phyloP scores from a whole-genome alignment of 2,113 vertebrate species.

The Henicopernis longicauda region DNA sequence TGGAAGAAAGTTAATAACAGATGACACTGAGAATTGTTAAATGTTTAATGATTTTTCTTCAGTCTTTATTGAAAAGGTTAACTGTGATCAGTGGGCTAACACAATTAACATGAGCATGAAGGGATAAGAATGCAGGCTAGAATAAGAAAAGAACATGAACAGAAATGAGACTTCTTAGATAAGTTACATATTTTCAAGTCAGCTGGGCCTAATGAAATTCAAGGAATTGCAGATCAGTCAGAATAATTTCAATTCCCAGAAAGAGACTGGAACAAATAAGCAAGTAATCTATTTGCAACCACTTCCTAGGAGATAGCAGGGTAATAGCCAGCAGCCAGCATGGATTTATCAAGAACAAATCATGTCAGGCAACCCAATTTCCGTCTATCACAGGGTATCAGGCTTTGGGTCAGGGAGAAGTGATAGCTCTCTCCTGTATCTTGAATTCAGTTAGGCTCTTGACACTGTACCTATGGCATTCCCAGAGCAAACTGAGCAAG shows the following conservation, averaged over 20 bases:
- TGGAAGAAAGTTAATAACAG: neutral
- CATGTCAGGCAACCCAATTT: neutral
- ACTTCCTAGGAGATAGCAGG: slow-evolving; percentile 1
- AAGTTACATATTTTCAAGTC: neutral
- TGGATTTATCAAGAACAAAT: slow-evolving; percentile 2
- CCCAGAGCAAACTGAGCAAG: neutral
- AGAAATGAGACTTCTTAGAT: neutral
- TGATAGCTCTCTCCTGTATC: neutral
- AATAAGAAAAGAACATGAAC: neutral
- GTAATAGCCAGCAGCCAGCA: neutral
- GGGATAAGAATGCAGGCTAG: neutral
- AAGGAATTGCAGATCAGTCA: slow-evolving; percentile 18
- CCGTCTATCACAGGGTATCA: neutral
- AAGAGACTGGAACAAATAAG: slow-evolving; percentile 51
- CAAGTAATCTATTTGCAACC: slow-evolving; percentile 29
- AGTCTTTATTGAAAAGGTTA: neutral
- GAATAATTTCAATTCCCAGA: slow-evolving; percentile 41
- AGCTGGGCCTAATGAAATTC: slow-evolving; percentile 13
- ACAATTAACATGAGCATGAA: neutral
- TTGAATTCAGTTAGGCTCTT: neutral
- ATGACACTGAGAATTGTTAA: neutral
- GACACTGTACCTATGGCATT: rapidly evolving
- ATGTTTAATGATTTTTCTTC: neutral
- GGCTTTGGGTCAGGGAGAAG: neutral
- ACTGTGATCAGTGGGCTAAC: neutral